Percentiles rank a stretch among this genome's conserved stretches.
Conservation (phyloP, 2,888 invertebrate species). For the Blera fallax region DNA sequence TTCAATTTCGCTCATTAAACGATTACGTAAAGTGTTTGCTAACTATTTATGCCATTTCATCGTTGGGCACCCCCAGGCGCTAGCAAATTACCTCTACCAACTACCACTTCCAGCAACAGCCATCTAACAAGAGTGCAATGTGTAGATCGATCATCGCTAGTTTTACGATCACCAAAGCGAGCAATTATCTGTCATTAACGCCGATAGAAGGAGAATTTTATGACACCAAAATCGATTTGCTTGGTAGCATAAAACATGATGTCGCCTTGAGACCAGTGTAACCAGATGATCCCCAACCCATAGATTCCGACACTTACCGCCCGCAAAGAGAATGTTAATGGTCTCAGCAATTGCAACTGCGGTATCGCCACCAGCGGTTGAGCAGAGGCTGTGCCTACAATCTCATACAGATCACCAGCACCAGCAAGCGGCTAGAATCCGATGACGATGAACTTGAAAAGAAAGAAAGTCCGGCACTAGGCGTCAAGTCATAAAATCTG, state of each 20-base stretch:
- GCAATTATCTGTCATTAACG: slow-evolving; percentile 69
- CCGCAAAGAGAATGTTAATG: slow-evolving; percentile 68
- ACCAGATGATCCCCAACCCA: slow-evolving; percentile 58
- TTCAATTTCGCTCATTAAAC: slow-evolving; percentile 10
- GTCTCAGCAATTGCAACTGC: slow-evolving; percentile 34
- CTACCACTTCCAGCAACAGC: neutral
- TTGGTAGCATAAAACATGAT: slow-evolving; percentile 58
- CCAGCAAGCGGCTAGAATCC: slow-evolving; percentile 25
- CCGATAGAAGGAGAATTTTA: slow-evolving; percentile 55
- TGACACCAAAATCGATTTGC: slow-evolving; percentile 66
- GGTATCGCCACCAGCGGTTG: neutral
- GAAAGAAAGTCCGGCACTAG: slow-evolving; percentile 53
- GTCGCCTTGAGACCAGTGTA: slow-evolving; percentile 57
- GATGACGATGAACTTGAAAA: slow-evolving; percentile 61
- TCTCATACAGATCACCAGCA: slow-evolving; percentile 51
- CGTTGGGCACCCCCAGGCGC: neutral
- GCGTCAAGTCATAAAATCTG: slow-evolving; percentile 63
- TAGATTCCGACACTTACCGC: slow-evolving; percentile 57
- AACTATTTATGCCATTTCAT: neutral
- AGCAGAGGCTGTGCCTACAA: neutral
- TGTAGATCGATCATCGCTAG: slow-evolving; percentile 57
- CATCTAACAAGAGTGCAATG: slow-evolving; percentile 1
- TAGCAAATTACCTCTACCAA: neutral
- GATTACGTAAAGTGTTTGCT: slow-evolving; percentile 18
- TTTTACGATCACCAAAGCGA: slow-evolving; percentile 52